Percentiles rank a stretch among this genome's conserved stretches.
Evolutionary conservation across 2,113 vertebrate genomes (phyloP).

Genomic region (Anoplopoma fimbria): DNA sequence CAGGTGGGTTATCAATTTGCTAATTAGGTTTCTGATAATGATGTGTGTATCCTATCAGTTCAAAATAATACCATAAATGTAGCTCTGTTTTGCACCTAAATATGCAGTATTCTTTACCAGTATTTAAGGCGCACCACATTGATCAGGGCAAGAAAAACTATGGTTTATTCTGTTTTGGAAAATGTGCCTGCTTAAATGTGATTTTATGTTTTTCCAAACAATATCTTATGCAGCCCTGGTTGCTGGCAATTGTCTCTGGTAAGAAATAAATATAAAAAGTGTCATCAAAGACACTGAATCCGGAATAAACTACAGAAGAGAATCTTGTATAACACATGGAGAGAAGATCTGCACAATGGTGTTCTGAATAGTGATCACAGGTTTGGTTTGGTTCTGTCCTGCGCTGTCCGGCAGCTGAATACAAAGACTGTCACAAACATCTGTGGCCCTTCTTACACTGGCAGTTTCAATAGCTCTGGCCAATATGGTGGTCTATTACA

Average conservation of each 20-base stretch:
- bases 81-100: not conserved
- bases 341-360: not conserved
- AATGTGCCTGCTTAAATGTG: not conserved
- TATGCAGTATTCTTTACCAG: not conserved
- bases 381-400: constrained; percentile 21
- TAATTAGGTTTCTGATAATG: not conserved
- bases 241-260: not conserved
- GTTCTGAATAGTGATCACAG: not conserved
- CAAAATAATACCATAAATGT: not conserved
- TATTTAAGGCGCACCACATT: not conserved
- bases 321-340: not conserved
- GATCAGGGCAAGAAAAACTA: not conserved
- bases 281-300: not conserved
- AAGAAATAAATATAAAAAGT: not conserved
- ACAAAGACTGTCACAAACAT: constrained; percentile 66
- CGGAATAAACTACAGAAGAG: not conserved
- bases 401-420: constrained; percentile 32
- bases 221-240: not conserved
- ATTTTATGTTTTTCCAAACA: not conserved
- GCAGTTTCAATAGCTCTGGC: constrained; percentile 35
- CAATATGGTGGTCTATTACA: constrained; percentile 14
- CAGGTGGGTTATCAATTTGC: not conserved
- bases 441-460: constrained; percentile 38
- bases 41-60: not conserved
- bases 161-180: not conserved